Percentiles rank a stretch among this genome's conserved stretches.
These are phyloP conservation scores for Podilymbus podiceps DNA, from an alignment of 2,113 vertebrate species.

Conservation along the genomic window DNA sequence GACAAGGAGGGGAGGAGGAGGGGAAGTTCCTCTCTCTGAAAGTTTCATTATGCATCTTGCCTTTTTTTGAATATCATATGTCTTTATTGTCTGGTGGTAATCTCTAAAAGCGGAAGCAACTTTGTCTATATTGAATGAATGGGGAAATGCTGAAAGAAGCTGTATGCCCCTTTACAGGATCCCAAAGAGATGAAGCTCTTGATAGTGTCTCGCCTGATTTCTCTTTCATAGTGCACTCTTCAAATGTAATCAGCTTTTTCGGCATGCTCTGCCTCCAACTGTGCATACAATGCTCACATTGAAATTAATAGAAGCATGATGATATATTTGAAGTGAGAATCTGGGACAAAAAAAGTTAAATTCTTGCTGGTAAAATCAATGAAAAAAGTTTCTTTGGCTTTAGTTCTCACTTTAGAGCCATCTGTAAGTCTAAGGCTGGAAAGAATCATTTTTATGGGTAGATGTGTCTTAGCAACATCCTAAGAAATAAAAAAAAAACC, in stretches of 20 bases:
- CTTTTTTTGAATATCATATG: neutral
- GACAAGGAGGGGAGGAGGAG: neutral
- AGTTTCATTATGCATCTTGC: neutral
- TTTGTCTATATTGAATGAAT: neutral
- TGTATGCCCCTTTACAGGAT: neutral
- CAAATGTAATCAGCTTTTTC: conserved; percentile 8
- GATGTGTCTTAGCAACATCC: neutral
- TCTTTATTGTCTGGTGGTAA: neutral
- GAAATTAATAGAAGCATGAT: conserved; percentile 19
- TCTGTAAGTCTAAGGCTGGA: neutral
- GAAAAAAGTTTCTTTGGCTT: neutral
- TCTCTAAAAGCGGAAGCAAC: neutral
- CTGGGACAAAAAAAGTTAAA: neutral
- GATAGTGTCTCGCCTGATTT: neutral
- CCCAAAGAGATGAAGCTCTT: neutral
- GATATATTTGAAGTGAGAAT: neutral
- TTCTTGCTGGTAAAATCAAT: neutral
- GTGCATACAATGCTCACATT: neutral
- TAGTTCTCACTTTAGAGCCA: neutral
- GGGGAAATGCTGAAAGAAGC: neutral
- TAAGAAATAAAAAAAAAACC: neutral
- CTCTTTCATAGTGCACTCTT: conserved; percentile 14
- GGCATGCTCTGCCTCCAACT: conserved; percentile 4
- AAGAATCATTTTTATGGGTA: neutral
- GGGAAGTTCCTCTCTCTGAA: neutral